Evolutionary conservation across 2,113 vertebrate genomes (phyloP).

Genomic region (Perca fluviatilis): DNA sequence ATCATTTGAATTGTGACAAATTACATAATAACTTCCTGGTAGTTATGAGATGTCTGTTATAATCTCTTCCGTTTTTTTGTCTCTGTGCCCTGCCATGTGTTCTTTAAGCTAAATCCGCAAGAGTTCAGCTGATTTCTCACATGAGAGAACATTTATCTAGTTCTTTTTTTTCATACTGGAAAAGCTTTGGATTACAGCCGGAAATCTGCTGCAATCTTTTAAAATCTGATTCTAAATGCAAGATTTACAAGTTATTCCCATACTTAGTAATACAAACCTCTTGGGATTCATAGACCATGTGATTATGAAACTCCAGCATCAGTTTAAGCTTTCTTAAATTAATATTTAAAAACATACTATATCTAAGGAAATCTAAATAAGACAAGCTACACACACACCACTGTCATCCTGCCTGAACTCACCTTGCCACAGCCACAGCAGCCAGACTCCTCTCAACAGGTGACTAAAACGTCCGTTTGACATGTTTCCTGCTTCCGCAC

Average conservation of each 20-base stretch:
- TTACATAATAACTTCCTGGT: conserved; percentile 72
- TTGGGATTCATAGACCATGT: not conserved
- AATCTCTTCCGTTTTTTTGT: conserved; percentile 57
- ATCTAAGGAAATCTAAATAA: too few relatives aligned
- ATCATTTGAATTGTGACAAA: conserved; percentile 72
- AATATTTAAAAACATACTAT: too few relatives aligned
- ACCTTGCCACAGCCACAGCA: conserved; percentile 82
- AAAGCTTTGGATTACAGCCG: conserved; percentile 8
- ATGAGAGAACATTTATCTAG: conserved; percentile 50
- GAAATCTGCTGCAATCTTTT: conserved; percentile 25
- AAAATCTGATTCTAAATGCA: not conserved
- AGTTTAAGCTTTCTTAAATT: not conserved
- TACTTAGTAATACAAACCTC: not conserved
- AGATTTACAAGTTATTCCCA: conserved; percentile 2
- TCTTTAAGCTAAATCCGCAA: conserved; percentile 31
- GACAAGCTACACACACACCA: too few relatives aligned
- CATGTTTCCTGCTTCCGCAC: conserved; percentile 73
- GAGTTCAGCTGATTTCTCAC: conserved; percentile 55
- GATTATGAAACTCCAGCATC: not conserved
- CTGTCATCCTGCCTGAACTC: conserved; percentile 58
- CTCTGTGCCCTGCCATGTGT: conserved; percentile 40
- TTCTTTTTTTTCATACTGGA: conserved; percentile 30
- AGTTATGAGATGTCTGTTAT: conserved; percentile 51
- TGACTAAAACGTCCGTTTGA: conserved; percentile 71
- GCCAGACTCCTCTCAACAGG: conserved; percentile 78